Percentiles rank a stretch among this genome's conserved stretches.
phyloP scores from a whole-genome alignment of 2,797 vertebrate species.

The Enteromius viviparus region DNA sequence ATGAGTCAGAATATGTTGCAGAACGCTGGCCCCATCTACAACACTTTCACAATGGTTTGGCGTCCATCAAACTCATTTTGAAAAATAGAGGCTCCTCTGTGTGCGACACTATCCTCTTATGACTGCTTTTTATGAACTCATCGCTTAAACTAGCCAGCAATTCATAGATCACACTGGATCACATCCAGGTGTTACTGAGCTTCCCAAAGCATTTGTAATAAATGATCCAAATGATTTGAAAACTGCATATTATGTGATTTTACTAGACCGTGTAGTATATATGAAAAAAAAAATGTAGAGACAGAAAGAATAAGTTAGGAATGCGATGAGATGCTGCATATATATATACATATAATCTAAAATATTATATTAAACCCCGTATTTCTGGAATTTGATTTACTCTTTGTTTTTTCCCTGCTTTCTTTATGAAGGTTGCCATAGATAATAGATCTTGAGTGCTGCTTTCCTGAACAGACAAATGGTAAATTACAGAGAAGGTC shows the following conservation, averaged over 20 bases:
- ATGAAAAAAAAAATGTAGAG: background rate
- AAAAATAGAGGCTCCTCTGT: slow-evolving; percentile 52
- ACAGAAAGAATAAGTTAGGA: background rate
- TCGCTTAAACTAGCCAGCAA: slow-evolving; percentile 49
- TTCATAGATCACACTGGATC: slow-evolving; percentile 34
- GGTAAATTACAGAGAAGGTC: slow-evolving; percentile 56
- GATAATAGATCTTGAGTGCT: slow-evolving; percentile 43
- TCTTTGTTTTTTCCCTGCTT: slow-evolving; percentile 4
- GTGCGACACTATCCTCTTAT: slow-evolving; percentile 50
- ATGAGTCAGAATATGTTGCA: slow-evolving; percentile 77
- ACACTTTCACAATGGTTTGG: slow-evolving; percentile 59
- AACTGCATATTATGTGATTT: slow-evolving; percentile 9
- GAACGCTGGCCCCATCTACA: slow-evolving; percentile 72
- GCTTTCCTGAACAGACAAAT: slow-evolving; percentile 46
- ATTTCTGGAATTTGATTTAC: background rate
- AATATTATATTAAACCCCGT: background rate
- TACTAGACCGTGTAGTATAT: no score
- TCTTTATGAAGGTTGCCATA: slow-evolving; percentile 22
- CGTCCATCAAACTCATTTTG: slow-evolving; percentile 54
- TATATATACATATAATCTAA: background rate
- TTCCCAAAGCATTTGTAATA: slow-evolving; percentile 36
- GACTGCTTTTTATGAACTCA: slow-evolving; percentile 60
- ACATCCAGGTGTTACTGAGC: slow-evolving; percentile 1
- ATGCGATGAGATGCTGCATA: background rate
- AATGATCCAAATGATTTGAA: slow-evolving; percentile 2